Base-by-base conservation (phyloP, 2,797 vertebrate species). In the Catharus ustulatus region DNA sequence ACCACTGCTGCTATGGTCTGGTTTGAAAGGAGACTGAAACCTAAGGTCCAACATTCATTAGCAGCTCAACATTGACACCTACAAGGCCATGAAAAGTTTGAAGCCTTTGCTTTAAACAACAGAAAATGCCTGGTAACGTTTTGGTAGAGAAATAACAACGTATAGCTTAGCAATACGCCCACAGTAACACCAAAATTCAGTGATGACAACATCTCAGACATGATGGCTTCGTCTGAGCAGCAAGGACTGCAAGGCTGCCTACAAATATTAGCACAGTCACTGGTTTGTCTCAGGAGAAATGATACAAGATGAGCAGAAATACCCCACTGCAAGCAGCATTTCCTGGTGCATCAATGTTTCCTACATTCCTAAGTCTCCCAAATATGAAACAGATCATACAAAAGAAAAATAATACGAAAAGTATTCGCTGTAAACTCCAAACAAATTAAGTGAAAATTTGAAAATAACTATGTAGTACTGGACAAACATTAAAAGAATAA, bases 331-430 rank as follows among this genome's bases (percentile, higher is more conserved):
- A 95, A n/a, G 75, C 78, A 87, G 72, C 42, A 36, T 61, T 94
- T 95, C 90, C 93, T 91, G 91, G 82, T 61, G 82, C 92, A 89
- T 93, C 94, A 95, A 22, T 92, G 73, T 96, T 96, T 96, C 96
- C 94, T 81, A 91, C 81, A 91, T 93, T 94, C 92, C 59, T 76
- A 57, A 92, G 63, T 46, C 89, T 88, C 90, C 59, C 94, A 96
- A 97, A 96, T 88, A 92, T 21, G 87, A 95, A 95, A 94, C 94
- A 96, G 92, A 96, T 84, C 91, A 91, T 71, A 78, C 14, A 0
- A 66, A 80, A 83, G 75, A 84, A 86, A 92, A 95, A 91, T 57
- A 94, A 90, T 30, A 64, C 9, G 64, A 96, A 84, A 96, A 93
- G 62, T 69, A 92, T 76, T 96, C 23, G 58, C 82, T 63, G 82